Conservation (phyloP, 1,140 invertebrate species). For the Platorchestia sp. region DNA sequence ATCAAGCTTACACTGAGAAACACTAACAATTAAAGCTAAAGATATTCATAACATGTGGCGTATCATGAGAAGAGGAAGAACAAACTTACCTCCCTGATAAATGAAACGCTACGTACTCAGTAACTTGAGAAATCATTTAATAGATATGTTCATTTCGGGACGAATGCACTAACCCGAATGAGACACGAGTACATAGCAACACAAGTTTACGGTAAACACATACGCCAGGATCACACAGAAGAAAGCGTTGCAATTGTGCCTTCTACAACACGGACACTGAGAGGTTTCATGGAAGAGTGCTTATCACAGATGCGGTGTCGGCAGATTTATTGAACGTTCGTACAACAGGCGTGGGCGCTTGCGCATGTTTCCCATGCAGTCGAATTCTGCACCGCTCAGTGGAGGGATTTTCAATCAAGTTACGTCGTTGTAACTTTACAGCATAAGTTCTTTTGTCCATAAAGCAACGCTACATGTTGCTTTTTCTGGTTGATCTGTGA, state of each 20-base stretch:
- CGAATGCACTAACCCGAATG: neutral
- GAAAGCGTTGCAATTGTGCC: neutral
- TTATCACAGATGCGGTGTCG: slow-evolving; percentile 23
- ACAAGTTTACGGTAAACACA: neutral
- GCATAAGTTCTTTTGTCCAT: too few species aligned
- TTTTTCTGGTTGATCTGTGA: too few species aligned
- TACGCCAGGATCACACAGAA: neutral
- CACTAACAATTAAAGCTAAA: neutral
- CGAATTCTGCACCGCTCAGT: too few species aligned
- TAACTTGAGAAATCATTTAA: neutral
- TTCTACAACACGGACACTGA: neutral
- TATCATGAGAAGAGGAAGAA: neutral
- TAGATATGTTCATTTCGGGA: neutral
- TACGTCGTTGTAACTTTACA: too few species aligned
- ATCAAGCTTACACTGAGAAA: neutral
- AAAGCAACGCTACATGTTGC: too few species aligned
- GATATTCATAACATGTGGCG: neutral
- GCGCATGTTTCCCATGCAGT: too few species aligned
- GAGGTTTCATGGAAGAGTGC: slow-evolving; percentile 13
- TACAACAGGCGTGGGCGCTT: neutral
- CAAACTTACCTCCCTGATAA: neutral
- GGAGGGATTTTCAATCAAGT: too few species aligned
- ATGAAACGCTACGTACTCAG: neutral
- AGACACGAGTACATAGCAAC: neutral
- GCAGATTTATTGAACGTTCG: neutral